Evolutionary conservation across 2,888 invertebrate genomes (phyloP).

Genomic region (Plebejus melissa): DNA sequence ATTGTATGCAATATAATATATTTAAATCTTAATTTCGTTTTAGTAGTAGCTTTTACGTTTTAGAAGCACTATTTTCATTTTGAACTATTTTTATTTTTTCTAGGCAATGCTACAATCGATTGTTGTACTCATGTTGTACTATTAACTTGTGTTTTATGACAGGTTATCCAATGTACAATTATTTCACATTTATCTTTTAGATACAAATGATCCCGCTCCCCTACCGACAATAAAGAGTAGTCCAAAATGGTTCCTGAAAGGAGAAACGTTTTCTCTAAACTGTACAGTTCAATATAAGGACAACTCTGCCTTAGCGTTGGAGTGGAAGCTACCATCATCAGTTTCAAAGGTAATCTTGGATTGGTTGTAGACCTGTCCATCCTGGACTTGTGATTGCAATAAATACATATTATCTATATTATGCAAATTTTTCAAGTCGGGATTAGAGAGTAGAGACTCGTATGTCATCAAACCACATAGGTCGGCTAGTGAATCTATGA

Average conservation of each 20-base stretch:
- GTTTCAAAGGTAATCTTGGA: constrained; percentile 41
- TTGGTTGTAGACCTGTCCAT: no score
- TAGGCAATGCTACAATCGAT: background rate
- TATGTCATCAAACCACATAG: no score
- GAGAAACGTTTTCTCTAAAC: constrained; percentile 58
- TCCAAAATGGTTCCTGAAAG: constrained; percentile 46
- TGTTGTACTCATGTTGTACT: background rate
- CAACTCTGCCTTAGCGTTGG: constrained; percentile 48
- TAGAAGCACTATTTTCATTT: background rate
- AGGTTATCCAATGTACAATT: background rate
- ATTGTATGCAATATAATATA: no score
- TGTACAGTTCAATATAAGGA: constrained; percentile 52
- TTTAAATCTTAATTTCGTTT: background rate
- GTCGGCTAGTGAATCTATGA: no score
- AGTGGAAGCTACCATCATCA: constrained; percentile 48
- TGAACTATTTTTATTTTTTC: background rate
- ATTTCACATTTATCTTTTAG: constrained; percentile 37
- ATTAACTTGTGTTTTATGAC: constrained; percentile 16
- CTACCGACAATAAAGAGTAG: constrained; percentile 43
- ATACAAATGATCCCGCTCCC: constrained; percentile 42
- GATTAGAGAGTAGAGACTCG: no score
- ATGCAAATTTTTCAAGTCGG: no score
- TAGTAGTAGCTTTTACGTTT: background rate
- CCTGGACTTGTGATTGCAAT: no score
- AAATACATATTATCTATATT: no score